Conservation (phyloP, 2,797 vertebrate species). For the Falco cherrug region DNA sequence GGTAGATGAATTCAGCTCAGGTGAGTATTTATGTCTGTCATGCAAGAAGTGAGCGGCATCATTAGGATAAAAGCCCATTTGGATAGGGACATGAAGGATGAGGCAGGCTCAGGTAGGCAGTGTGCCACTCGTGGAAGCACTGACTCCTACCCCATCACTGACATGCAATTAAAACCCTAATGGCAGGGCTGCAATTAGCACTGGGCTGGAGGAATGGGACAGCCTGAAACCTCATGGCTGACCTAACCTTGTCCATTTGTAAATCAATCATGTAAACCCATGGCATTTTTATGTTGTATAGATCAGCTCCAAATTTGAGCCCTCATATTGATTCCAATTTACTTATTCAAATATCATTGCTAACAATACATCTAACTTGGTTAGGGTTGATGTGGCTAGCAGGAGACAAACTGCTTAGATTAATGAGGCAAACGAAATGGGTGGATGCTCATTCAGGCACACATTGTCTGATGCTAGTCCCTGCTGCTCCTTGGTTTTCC, state of each 20-base stretch:
- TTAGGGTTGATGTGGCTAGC: not conserved
- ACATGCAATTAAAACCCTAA: not conserved
- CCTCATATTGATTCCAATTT: not conserved
- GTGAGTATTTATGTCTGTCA: not conserved
- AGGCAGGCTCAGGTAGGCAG: not conserved
- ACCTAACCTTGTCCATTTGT: not conserved
- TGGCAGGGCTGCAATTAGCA: not conserved
- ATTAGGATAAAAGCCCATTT: not conserved
- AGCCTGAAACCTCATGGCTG: not conserved
- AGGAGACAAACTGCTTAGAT: not conserved
- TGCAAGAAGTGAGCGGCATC: rapidly evolving
- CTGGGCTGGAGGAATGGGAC: not conserved
- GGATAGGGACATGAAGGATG: not conserved
- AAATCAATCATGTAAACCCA: not conserved
- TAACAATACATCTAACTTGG: not conserved
- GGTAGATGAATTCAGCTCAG: not conserved
- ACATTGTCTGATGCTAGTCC: not conserved
- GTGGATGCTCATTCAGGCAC: not conserved
- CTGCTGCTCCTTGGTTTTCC: not conserved
- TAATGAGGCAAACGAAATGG: not conserved
- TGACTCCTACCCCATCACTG: not conserved
- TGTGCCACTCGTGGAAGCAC: not conserved
- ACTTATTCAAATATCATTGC: not conserved
- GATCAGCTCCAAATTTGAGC: not conserved
- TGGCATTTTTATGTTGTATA: not conserved